These are phyloP conservation scores for Anneissia japonica DNA, from an alignment of 35 echinoderm and acorn worm species.

Conservation along the genomic window DNA sequence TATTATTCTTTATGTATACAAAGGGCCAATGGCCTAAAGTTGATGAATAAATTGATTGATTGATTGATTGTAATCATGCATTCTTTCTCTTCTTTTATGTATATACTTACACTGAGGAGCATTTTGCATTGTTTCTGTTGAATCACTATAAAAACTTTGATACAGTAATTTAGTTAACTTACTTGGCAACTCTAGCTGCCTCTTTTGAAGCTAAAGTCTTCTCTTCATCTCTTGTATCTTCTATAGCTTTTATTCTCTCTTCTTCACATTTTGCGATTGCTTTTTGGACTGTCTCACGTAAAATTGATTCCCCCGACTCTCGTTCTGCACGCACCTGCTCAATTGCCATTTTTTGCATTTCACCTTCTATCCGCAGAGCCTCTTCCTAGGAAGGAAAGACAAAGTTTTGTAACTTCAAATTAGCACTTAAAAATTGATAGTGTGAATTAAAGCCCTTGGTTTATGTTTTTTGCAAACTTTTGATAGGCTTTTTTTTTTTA, in stretches of 20 bases:
- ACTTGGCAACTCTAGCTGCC: constrained; percentile 76
- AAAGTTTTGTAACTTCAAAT: too few species aligned
- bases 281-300: constrained; percentile 64
- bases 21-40: background rate
- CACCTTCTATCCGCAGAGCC: constrained; percentile 64
- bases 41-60: background rate
- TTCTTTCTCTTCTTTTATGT: background rate
- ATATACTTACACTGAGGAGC: background rate
- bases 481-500: too few species aligned
- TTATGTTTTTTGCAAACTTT: too few species aligned
- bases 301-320: constrained; percentile 50
- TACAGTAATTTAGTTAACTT: constrained; percentile 4
- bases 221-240: constrained; percentile 68
- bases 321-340: constrained; percentile 69
- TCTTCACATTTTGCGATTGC: constrained; percentile 35
- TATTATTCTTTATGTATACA: background rate
- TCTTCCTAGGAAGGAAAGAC: constrained; percentile 51
- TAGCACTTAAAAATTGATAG: too few species aligned
- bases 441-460: too few species aligned
- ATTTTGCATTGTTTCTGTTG: background rate
- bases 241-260: constrained; percentile 66
- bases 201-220: constrained; percentile 43
- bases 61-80: background rate
- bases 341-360: constrained; percentile 59
- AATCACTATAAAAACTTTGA: background rate